Conservation (phyloP, 2,113 vertebrate genomes). For the Ceyx cyanopectus region DNA sequence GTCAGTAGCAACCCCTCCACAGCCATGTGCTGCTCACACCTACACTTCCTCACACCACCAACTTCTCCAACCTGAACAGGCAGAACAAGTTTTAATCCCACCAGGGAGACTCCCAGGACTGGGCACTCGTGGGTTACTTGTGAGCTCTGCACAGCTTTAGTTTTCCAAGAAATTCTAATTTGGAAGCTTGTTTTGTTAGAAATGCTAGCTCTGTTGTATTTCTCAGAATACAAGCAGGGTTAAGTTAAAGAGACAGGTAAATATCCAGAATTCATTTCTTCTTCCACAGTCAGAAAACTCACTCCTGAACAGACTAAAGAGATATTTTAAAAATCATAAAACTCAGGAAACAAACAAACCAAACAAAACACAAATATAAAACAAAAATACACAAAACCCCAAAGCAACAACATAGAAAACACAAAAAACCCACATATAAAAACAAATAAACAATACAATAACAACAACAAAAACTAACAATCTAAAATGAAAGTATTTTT, state of each 20-base stretch:
- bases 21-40: not conserved
- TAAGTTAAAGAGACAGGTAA: not conserved
- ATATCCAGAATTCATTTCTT: not conserved
- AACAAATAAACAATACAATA: no score
- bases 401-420: no score
- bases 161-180: not conserved
- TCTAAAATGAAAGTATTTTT: not conserved
- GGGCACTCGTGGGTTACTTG: accelerated
- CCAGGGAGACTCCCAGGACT: accelerated
- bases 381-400: not conserved
- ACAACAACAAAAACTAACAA: not conserved
- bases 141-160: not conserved
- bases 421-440: not conserved
- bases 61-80: not conserved
- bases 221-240: not conserved
- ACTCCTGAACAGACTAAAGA: not conserved
- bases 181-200: not conserved
- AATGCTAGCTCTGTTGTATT: not conserved
- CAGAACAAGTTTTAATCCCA: not conserved
- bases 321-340: not conserved
- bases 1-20: not conserved
- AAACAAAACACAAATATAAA: no score
- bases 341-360: not conserved
- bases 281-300: not conserved
- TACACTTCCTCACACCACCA: no score